Base-by-base conservation (phyloP, 2,888 invertebrate species). In the Agrochola litura region DNA sequence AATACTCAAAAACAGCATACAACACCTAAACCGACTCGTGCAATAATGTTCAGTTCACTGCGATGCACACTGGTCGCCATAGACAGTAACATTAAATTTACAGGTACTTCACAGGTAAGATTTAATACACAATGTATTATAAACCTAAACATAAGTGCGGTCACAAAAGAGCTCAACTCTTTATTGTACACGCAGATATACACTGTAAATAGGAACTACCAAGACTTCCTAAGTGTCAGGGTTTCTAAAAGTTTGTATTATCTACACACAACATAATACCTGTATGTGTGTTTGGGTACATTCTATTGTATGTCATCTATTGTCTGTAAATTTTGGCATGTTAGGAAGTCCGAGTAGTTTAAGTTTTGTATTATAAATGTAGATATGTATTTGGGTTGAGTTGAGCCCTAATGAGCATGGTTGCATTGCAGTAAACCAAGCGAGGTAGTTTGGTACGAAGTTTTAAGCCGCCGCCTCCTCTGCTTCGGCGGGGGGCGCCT, bases 391-490 rank as follows among this genome's bases (percentile, higher is more conserved):
- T 84, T 84, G 86, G 73, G 87, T 88, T 83, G 93, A 96, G 96
- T 96, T 96, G 96, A 92, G 93, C 95, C 91, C 96, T 96, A 93
- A 92, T 94, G 95, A 93, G 93, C 94, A 82, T 91, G 81, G 92
- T 93, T 96, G 96, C 96, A 96, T 96, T 95, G 96, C 96, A 96
- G 96, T 96, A 95, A 95, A 96, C 96, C 95, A 94, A 95, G 94
- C 92, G 82, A 84, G 86, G 89, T 87, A 86, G 88, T 81, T 81
- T 79, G 87, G 83, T 78, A 80, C 76, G 86, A 77, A 84, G 71
- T 83, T 87, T 97, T 97, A 97, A 93, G 97, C 97, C 79, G 97
- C 96, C 73, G 97, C 97, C 90, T 97, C 97, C 78, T 97, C 97
- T 61, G 79, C 81, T 89, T 97, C 97, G 22, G 97, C 97, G 14